These are phyloP conservation scores for Pemphigus obesinymphae DNA, from an alignment of 1,140 invertebrate species.

Conservation along the genomic window DNA sequence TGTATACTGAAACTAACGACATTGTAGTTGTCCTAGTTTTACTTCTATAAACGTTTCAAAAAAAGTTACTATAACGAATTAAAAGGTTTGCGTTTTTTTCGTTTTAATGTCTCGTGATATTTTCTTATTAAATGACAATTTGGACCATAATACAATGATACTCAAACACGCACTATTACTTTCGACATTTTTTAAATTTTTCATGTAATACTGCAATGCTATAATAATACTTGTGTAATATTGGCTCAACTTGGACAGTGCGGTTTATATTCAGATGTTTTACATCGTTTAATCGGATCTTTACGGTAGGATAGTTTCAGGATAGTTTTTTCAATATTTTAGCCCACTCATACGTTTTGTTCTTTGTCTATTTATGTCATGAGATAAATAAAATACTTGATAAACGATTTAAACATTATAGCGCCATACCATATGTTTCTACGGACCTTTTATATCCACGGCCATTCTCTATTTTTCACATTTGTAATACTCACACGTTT, in stretches of 20 bases:
- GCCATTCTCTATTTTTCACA: background rate
- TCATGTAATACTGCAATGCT: background rate
- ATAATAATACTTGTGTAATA: background rate
- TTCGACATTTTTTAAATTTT: background rate
- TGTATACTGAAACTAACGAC: background rate
- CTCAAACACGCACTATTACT: background rate
- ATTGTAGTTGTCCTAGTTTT: background rate
- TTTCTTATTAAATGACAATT: background rate
- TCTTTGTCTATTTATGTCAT: background rate
- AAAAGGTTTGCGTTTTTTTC: background rate
- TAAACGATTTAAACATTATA: slow-evolving; percentile 24
- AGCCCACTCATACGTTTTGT: background rate
- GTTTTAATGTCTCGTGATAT: background rate
- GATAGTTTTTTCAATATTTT: background rate
- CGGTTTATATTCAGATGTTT: background rate
- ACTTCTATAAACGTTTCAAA: background rate
- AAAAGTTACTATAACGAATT: background rate
- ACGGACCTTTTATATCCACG: slow-evolving; percentile 2
- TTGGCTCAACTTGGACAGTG: too few relatives aligned
- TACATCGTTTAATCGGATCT: background rate
- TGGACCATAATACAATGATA: background rate
- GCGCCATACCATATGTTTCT: background rate
- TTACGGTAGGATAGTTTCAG: too few relatives aligned
- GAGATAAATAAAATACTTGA: background rate
- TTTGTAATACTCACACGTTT: slow-evolving; percentile 10